These are phyloP conservation scores for Embiotoca jacksoni DNA, from an alignment of 2,113 vertebrate genomes.

Conservation along the genomic window DNA sequence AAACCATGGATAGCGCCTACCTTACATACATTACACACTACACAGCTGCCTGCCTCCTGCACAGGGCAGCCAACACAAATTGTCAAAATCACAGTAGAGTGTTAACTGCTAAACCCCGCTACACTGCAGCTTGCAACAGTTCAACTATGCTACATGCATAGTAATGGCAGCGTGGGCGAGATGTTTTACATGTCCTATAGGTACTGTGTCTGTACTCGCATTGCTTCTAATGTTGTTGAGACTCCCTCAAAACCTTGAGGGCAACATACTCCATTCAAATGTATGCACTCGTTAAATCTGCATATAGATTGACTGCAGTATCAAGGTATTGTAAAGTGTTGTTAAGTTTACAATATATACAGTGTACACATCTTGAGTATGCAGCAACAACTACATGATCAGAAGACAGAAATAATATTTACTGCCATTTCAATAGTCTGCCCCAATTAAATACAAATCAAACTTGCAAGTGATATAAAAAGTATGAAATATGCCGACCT, in stretches of 20 bases:
- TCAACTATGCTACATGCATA: not conserved
- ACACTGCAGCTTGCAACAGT: not conserved
- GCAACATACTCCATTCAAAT: too few relatives aligned
- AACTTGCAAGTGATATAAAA: not conserved
- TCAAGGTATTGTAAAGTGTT: not conserved
- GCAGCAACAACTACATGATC: not conserved
- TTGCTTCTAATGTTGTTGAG: too few relatives aligned
- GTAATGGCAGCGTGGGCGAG: not conserved
- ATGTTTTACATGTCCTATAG: not conserved
- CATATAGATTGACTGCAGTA: too few relatives aligned
- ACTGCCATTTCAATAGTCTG: not conserved
- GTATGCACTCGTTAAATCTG: too few relatives aligned
- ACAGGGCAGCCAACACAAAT: not conserved
- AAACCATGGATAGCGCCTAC: not conserved
- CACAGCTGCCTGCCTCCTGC: not conserved
- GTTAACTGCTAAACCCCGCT: not conserved
- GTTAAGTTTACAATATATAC: not conserved
- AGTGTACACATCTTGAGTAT: not conserved
- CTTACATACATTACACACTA: too few relatives aligned
- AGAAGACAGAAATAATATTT: not conserved
- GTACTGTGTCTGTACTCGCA: not conserved
- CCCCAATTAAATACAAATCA: not conserved
- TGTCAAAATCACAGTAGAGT: conserved; percentile 3
- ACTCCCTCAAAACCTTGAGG: too few relatives aligned
- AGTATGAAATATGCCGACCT: not conserved